A percentile compares a stretch with the other conserved stretches of the same genome.
Evolutionary conservation across 2,113 vertebrate species (phyloP).

Genomic region (Corythaeola cristata): DNA sequence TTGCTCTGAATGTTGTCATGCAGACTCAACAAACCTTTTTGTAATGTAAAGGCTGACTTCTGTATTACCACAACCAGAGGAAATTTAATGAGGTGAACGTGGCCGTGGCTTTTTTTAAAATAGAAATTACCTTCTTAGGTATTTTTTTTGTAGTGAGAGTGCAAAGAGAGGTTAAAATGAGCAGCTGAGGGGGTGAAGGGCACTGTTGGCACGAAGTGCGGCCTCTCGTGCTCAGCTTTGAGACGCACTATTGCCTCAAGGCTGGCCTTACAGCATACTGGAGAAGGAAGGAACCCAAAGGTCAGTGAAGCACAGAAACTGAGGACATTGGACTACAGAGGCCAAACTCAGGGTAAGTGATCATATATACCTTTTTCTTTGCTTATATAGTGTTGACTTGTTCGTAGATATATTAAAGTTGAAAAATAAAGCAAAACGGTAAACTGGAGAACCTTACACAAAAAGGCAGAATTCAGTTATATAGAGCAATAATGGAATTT

Average conservation of each 20-base stretch:
- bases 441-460: neutral
- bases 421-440: neutral
- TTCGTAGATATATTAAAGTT: neutral
- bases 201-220: slow-evolving; percentile 86
- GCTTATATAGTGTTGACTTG: neutral
- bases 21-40: slow-evolving; percentile 67
- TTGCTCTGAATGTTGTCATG: slow-evolving; percentile 72
- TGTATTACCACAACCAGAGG: slow-evolving; percentile 66
- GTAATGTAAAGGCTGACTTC: slow-evolving; percentile 73
- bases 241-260: slow-evolving; percentile 73
- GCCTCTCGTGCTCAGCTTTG: slow-evolving; percentile 77
- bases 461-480: neutral
- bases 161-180: slow-evolving; percentile 86
- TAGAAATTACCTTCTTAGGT: slow-evolving; percentile 76
- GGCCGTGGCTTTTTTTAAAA: slow-evolving; percentile 73
- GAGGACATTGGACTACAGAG: slow-evolving; percentile 86
- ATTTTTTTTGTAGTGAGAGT: slow-evolving; percentile 74
- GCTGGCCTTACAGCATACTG: slow-evolving; percentile 63
- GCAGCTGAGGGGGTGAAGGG: slow-evolving; percentile 81
- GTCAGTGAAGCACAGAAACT: slow-evolving; percentile 74
- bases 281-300: slow-evolving; percentile 65
- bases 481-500: neutral
- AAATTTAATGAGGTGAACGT: slow-evolving; percentile 97
- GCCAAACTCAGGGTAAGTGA: slow-evolving; percentile 87
- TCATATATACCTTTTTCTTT: neutral